Percentiles rank a stretch among this genome's conserved stretches.
Conservation (phyloP, 2,888 invertebrate species). For the Orthosia cruda region DNA sequence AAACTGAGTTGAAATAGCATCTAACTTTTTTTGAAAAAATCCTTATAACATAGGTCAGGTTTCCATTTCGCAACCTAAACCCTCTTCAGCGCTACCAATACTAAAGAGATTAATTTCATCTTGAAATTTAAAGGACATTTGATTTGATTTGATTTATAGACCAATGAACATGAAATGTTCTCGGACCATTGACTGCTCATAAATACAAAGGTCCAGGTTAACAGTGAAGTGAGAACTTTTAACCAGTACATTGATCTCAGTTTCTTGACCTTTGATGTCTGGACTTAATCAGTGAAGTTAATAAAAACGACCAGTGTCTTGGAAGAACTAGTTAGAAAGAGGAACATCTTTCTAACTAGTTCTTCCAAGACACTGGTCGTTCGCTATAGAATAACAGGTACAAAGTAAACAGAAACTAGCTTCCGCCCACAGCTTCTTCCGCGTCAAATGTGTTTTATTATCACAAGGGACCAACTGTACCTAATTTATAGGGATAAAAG, state of each 20-base stretch:
- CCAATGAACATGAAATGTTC: not conserved
- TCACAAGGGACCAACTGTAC: too few species aligned
- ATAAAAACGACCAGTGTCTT: not conserved
- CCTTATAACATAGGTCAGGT: not conserved
- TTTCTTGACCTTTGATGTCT: not conserved
- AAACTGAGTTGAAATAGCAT: too few species aligned
- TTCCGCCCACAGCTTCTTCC: too few species aligned
- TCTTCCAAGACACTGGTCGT: too few species aligned
- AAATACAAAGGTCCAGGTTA: not conserved
- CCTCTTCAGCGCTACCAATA: slow-evolving; percentile 7
- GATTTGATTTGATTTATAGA: not conserved
- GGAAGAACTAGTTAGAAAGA: too few species aligned
- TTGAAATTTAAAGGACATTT: not conserved
- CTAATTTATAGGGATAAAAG: too few species aligned
- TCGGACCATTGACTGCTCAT: not conserved
- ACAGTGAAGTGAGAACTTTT: not conserved
- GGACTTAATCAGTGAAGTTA: not conserved
- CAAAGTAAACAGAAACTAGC: too few species aligned
- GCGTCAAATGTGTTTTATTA: too few species aligned
- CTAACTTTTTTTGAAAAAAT: not conserved
- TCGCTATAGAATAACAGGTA: too few species aligned
- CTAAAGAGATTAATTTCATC: not conserved
- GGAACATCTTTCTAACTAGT: too few species aligned
- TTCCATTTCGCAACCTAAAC: not conserved
- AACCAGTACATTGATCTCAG: not conserved